phyloP scores from a whole-genome alignment of 2,888 invertebrate species.

The Cyclophora albipunctata region DNA sequence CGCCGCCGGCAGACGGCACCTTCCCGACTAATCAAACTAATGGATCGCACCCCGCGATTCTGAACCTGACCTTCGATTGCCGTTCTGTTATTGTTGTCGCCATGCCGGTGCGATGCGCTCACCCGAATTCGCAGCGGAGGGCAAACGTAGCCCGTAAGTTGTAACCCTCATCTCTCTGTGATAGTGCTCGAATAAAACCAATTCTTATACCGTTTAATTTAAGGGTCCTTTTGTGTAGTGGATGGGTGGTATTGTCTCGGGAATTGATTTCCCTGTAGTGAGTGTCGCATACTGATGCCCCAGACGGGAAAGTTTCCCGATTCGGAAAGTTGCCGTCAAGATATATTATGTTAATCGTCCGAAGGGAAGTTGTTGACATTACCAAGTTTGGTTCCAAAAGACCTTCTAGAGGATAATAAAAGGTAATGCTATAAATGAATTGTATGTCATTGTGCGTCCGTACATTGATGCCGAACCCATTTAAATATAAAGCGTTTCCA shows the following conservation, averaged over 20 bases:
- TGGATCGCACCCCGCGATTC: conserved; percentile 51
- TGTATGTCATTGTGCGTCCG: conserved; percentile 14
- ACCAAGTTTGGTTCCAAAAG: conserved; percentile 32
- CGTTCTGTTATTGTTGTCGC: conserved; percentile 26
- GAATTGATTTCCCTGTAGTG: conserved; percentile 29
- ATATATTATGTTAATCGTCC: conserved; percentile 24
- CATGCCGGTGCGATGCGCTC: conserved; percentile 61
- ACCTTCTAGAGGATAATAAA: conserved; percentile 30
- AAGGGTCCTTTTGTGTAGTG: conserved; percentile 16
- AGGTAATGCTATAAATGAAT: conserved; percentile 26
- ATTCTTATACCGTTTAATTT: conserved; percentile 25
- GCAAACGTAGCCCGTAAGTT: conserved; percentile 59
- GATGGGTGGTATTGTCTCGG: conserved; percentile 9
- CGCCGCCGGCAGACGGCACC: conserved; percentile 52
- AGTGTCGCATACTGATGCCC: conserved; percentile 38
- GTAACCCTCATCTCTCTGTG: conserved; percentile 31
- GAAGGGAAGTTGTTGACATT: conserved; percentile 34
- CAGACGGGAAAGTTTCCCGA: conserved; percentile 35
- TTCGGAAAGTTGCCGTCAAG: conserved; percentile 30
- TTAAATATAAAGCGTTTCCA: conserved; percentile 8
- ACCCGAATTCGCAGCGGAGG: conserved; percentile 48
- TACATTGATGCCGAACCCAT: conserved; percentile 22
- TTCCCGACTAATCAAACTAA: conserved; percentile 24
- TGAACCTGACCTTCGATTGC: conserved; percentile 47
- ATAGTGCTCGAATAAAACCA: conserved; percentile 27